Conservation (phyloP, 2,888 invertebrate genomes). For the Odontocerum albicorne region DNA sequence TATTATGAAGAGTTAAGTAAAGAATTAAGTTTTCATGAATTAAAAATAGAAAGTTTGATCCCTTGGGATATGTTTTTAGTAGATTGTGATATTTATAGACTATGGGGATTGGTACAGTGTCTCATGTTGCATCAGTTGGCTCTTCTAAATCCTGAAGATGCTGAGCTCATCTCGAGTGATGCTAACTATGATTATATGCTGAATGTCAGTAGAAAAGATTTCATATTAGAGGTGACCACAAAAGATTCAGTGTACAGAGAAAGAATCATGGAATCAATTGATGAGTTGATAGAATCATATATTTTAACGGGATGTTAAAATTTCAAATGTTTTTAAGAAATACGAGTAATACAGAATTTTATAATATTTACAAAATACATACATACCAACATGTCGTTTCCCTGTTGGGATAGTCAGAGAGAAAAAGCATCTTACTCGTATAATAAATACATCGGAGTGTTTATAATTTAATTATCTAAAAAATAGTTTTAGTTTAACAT, state of each 20-base stretch:
- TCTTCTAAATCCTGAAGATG: constrained; percentile 34
- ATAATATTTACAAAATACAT: too few relatives aligned
- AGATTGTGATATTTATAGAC: constrained; percentile 13
- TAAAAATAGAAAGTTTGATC: constrained; percentile 6
- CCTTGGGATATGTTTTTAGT: constrained; percentile 9
- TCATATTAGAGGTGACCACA: constrained; percentile 43
- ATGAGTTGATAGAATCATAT: constrained; percentile 26
- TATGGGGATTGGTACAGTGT: constrained; percentile 25
- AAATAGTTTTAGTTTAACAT: too few relatives aligned
- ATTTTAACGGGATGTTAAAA: too few relatives aligned
- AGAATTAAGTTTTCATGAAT: constrained; percentile 8
- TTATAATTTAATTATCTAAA: too few relatives aligned
- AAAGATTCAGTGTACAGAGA: constrained; percentile 41
- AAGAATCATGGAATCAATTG: constrained; percentile 19
- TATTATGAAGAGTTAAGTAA: constrained; percentile 22
- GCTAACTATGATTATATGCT: constrained; percentile 46
- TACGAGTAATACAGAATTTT: too few relatives aligned
- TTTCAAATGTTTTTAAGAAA: too few relatives aligned
- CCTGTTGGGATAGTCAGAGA: too few relatives aligned
- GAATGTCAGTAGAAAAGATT: constrained; percentile 46
- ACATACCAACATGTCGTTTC: too few relatives aligned
- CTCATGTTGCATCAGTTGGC: constrained; percentile 21
- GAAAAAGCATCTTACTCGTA: too few relatives aligned
- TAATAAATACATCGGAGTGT: too few relatives aligned
- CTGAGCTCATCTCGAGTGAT: constrained; percentile 40